These are phyloP conservation scores for Tinea trinotella DNA, from an alignment of 2,888 invertebrate genomes.

Conservation along the genomic window DNA sequence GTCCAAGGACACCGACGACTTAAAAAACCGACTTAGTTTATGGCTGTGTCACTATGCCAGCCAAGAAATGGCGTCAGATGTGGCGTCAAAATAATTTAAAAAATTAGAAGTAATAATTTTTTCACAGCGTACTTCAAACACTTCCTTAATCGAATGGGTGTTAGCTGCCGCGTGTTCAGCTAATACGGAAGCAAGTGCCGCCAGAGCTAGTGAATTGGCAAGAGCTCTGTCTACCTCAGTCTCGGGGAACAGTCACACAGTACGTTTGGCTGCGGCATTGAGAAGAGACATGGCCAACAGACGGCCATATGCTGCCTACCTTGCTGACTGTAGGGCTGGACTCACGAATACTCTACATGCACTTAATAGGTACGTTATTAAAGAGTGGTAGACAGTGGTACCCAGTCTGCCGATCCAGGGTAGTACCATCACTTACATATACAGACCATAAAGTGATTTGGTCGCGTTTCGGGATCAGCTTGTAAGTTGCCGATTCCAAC, in stretches of 20 bases:
- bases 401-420: no score
- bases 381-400: no score
- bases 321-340: constrained; percentile 47
- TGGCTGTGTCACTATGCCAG: no score
- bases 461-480: no score
- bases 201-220: constrained; percentile 29
- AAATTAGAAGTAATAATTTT: not conserved
- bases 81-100: no score
- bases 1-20: no score
- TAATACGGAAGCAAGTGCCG: constrained; percentile 33
- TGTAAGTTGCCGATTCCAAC: no score
- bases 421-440: no score
- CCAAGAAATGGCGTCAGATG: no score
- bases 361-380: constrained; percentile 33
- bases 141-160: constrained; percentile 52
- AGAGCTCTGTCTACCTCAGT: constrained; percentile 26
- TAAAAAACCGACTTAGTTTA: no score
- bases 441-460: no score
- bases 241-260: constrained; percentile 25
- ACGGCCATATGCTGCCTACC: constrained; percentile 55
- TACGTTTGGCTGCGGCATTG: constrained; percentile 49
- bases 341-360: constrained; percentile 43
- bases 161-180: constrained; percentile 41
- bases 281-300: constrained; percentile 56
- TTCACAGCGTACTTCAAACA: constrained; percentile 45